Conservation (phyloP, 2,797 vertebrate species). For the Pitangus sulphuratus region DNA sequence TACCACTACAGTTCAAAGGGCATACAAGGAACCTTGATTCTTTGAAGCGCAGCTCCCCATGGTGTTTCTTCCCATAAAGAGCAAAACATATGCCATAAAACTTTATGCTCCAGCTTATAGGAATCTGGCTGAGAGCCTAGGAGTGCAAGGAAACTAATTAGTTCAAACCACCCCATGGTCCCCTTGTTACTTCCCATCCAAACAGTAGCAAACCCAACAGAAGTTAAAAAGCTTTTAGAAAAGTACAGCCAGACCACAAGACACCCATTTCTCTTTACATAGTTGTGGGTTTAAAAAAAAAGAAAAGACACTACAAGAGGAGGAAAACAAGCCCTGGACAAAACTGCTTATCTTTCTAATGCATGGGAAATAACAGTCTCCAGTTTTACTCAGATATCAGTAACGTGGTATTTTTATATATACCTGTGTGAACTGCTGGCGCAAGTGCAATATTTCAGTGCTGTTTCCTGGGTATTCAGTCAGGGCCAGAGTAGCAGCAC, state of each 20-base stretch:
- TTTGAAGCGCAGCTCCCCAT: conserved; percentile 64
- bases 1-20: conserved; percentile 32
- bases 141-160: conserved; percentile 70
- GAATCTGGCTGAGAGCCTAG: conserved; percentile 49
- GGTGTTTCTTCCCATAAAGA: conserved; percentile 61
- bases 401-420: not conserved
- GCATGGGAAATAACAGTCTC: not conserved
- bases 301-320: not conserved
- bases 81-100: conserved; percentile 50
- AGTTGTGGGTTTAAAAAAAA: not conserved
- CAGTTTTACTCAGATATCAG: not conserved
- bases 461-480: not conserved
- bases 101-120: conserved; percentile 47
- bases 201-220: conserved; percentile 56
- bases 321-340: not conserved
- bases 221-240: conserved; percentile 53
- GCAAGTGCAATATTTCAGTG: not conserved
- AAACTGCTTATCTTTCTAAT: not conserved
- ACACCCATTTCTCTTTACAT: conserved; percentile 32
- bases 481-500: not conserved
- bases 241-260: conserved; percentile 48
- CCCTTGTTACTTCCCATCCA: conserved; percentile 37
- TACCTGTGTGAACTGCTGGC: not conserved
- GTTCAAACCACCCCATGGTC: conserved; percentile 2
- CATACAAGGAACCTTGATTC: conserved; percentile 13